Evolutionary conservation across 1,140 invertebrate species (phyloP), one percentile per base, ranked within the genome.

Genomic region (Lucilia cuprina): DNA sequence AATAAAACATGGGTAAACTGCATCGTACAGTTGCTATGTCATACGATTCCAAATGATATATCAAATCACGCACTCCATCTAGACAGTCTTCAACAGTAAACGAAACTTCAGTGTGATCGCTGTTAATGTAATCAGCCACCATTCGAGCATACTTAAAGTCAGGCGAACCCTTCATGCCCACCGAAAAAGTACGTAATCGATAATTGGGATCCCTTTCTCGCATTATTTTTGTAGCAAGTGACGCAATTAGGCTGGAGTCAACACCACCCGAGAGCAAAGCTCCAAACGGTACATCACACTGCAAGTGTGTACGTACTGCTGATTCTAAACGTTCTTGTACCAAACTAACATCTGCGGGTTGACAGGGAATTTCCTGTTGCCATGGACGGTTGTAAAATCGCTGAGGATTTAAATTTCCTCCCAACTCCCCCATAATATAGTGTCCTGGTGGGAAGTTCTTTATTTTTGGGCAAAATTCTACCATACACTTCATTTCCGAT

Each of bases 21-120:
- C 97, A 97, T 85, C 97, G 93, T 74, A 97, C 94, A 3, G 97
- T 98, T 9, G 97, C 98, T 55, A 98, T 97, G 87, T 98, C 97
- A 87, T 94, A 97, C 0, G 95, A 96, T 91, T 98, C 97, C 65
- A 98, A 90, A 83, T 96, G 94, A 90, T 96, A 96, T 85, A 98
- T 96, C n/a, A 98, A 96, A 85, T 96, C 93, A 0, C 90, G 86
- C 2, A 91, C 91, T 17, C 89, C 87, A 88, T 97, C 95, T 47
- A 98, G 89, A 25, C 94, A 94, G 41, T 95, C 93, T 1, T 93
- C 92, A 0, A 97, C 95, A 19, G 95, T 95, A 88, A 98, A 97
- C 75, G 93, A 93, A 9, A 98, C 92, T 92, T 98, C 97, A 88
- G 97, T 96, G 89, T 98, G 97, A 85, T 98, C 96, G 25, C 96